A percentile compares a stretch with the other conserved stretches of the same genome.
Conservation (phyloP, 2,113 vertebrate species). For the Microcebus murinus region DNA sequence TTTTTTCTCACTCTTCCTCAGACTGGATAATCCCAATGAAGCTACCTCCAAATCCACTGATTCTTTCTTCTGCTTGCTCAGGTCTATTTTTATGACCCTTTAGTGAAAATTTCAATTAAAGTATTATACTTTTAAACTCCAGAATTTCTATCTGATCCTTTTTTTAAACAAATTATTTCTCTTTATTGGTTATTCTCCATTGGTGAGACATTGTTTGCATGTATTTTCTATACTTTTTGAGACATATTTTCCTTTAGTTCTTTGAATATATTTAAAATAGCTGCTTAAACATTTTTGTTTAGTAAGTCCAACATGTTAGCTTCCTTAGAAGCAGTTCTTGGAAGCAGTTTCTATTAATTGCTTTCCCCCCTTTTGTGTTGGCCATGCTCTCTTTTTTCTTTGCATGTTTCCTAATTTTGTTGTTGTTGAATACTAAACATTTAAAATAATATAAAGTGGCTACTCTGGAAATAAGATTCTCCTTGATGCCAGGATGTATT, state of each 20-base stretch:
- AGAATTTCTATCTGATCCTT: background rate
- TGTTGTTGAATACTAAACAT: background rate
- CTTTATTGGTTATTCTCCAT: background rate
- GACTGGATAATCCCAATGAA: background rate
- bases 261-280: background rate
- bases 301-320: background rate
- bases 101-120: background rate
- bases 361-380: fast-evolving
- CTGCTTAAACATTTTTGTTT: background rate
- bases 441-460: background rate
- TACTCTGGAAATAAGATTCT: background rate
- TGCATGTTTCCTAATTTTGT: background rate
- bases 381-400: background rate
- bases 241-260: background rate
- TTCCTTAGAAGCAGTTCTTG: background rate
- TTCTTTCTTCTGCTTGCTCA: background rate
- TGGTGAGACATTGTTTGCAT: background rate
- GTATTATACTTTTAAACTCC: background rate
- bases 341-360: background rate
- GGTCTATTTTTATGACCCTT: background rate
- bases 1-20: background rate
- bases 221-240: background rate
- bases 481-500: background rate
- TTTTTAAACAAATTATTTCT: background rate
- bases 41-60: background rate